Conservation (phyloP, 2,888 invertebrate genomes). For the Zele albiditarsus region DNA sequence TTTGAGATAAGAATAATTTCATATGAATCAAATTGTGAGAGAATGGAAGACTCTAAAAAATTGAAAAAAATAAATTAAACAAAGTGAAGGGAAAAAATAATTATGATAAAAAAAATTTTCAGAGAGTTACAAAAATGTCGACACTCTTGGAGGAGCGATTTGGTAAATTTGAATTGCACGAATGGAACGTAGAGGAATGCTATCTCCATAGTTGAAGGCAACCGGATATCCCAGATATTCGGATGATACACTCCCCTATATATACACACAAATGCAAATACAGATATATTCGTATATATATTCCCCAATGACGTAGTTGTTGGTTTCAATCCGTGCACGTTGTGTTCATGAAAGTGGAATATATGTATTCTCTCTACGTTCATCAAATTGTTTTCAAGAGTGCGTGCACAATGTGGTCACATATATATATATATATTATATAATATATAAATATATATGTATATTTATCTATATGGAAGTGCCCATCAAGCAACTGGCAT, state of each 20-base stretch:
- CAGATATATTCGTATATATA: not conserved
- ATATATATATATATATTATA: not conserved
- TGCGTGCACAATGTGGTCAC: constrained; percentile 4
- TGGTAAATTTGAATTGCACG: constrained; percentile 22
- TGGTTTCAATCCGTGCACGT: not conserved
- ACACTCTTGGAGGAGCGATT: constrained; percentile 16
- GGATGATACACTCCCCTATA: constrained; percentile 14
- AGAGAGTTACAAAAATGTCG: not conserved
- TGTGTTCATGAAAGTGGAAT: not conserved
- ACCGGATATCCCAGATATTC: constrained; percentile 33
- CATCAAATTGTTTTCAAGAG: constrained; percentile 23
- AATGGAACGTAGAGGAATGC: constrained; percentile 20
- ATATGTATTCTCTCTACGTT: constrained; percentile 1
- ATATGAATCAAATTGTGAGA: too few relatives aligned
- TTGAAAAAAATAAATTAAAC: too few relatives aligned
- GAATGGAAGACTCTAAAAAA: too few relatives aligned
- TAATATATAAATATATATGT: not conserved
- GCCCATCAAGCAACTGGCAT: not conserved
- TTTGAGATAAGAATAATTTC: too few relatives aligned
- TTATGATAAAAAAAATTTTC: not conserved
- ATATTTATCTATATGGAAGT: not conserved
- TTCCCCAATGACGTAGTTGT: not conserved
- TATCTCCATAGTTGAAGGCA: constrained; percentile 33
- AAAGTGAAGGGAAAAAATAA: constrained; percentile 16
- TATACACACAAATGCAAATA: not conserved